Evolutionary conservation across 2,888 invertebrate genomes (phyloP).

Genomic region (Cynaeus angustus): DNA sequence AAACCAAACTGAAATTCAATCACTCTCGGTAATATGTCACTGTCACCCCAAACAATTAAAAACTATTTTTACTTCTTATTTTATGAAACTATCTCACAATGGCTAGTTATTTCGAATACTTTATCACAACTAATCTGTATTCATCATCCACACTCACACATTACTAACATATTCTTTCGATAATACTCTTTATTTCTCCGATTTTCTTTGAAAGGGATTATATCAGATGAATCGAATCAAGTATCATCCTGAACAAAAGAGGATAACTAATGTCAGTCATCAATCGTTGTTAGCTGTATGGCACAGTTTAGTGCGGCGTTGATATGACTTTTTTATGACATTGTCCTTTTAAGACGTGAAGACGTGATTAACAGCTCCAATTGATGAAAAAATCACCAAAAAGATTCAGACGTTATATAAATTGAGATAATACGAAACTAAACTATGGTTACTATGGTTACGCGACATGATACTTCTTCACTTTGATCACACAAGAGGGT

Average conservation of each 20-base stretch:
- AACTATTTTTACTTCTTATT: slow-evolving; percentile 43
- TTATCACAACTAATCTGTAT: slow-evolving; percentile 43
- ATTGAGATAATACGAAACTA: too few relatives aligned
- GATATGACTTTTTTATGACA: slow-evolving; percentile 23
- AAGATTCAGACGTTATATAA: too few relatives aligned
- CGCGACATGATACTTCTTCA: too few relatives aligned
- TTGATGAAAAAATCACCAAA: background rate
- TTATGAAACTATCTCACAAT: slow-evolving; percentile 31
- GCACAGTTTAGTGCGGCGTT: slow-evolving; percentile 20
- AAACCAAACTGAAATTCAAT: slow-evolving; percentile 21
- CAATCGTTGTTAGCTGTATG: slow-evolving; percentile 30
- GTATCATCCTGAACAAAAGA: slow-evolving; percentile 32
- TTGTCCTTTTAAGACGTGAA: slow-evolving; percentile 21
- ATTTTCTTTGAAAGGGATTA: slow-evolving; percentile 35
- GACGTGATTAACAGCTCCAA: background rate
- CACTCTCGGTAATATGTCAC: slow-evolving; percentile 41
- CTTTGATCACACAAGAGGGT: too few relatives aligned
- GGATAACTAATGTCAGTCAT: slow-evolving; percentile 33
- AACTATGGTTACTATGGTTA: too few relatives aligned
- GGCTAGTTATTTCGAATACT: slow-evolving; percentile 27
- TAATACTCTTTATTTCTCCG: slow-evolving; percentile 30
- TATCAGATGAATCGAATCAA: slow-evolving; percentile 31
- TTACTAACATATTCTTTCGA: slow-evolving; percentile 30
- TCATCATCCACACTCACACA: slow-evolving; percentile 30
- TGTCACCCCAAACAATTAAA: slow-evolving; percentile 47